phyloP scores from a whole-genome alignment of 2,113 vertebrate species.

The Mustelus asterias region DNA sequence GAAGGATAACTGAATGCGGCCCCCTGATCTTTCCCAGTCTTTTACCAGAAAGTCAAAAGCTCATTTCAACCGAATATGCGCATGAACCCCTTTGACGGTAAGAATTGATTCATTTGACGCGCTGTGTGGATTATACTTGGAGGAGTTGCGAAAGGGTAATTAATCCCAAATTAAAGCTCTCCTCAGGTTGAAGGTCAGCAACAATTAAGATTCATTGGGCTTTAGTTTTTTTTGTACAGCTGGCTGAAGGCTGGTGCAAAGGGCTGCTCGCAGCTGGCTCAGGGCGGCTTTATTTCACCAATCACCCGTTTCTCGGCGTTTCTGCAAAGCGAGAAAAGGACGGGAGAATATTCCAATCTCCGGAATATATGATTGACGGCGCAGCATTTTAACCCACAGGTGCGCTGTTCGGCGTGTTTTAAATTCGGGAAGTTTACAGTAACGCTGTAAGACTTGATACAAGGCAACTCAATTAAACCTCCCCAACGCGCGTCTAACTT shows the following conservation, averaged over 20 bases:
- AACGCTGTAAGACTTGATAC: not conserved
- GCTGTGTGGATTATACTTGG: not conserved
- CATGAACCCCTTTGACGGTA: too few species aligned
- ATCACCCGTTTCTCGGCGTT: not conserved
- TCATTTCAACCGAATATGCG: not conserved
- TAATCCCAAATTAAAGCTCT: conserved; percentile 16
- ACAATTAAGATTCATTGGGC: not conserved
- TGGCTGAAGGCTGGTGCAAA: not conserved
- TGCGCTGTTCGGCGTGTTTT: not conserved
- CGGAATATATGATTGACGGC: not conserved
- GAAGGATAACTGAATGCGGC: not conserved
- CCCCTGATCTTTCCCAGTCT: not conserved
- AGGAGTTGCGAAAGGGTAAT: conserved; percentile 9
- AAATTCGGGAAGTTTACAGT: not conserved
- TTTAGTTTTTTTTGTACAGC: not conserved
- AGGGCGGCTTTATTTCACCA: not conserved
- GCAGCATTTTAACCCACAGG: not conserved
- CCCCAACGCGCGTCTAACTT: not conserved
- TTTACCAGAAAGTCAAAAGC: not conserved
- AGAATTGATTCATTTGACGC: not conserved
- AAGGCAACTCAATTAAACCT: not conserved
- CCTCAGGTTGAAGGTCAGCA: not conserved
- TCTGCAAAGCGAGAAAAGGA: not conserved
- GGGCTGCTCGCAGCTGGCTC: not conserved
- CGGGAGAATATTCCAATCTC: not conserved